Evolutionary conservation across 2,888 invertebrate species (phyloP).

Genomic region (Apantesis nais): DNA sequence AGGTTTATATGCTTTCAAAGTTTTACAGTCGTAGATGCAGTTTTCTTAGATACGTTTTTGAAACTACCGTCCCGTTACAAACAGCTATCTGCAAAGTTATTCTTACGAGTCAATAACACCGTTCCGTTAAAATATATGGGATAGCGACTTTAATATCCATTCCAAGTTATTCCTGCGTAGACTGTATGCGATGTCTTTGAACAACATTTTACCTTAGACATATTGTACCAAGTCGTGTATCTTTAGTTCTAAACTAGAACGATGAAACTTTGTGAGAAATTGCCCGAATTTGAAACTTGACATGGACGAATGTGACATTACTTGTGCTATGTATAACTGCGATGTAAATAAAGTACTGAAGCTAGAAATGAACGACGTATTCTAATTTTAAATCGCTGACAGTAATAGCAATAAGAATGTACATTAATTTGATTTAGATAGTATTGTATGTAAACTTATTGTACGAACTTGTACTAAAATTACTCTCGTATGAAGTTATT

Average conservation of each 20-base stretch:
- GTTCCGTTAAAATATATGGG: conserved; percentile 65
- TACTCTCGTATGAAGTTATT: background rate
- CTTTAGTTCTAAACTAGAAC: conserved; percentile 28
- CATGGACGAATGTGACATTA: conserved; percentile 26
- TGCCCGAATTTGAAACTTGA: conserved; percentile 16
- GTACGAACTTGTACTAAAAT: background rate
- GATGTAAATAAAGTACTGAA: conserved; percentile 12
- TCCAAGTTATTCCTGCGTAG: conserved; percentile 45
- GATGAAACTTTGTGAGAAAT: conserved; percentile 14
- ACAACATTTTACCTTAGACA: conserved; percentile 48
- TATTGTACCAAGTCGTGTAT: conserved; percentile 30
- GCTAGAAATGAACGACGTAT: background rate
- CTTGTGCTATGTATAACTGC: conserved; percentile 1
- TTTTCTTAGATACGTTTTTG: conserved; percentile 49
- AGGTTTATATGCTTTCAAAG: conserved; percentile 53
- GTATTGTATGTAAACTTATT: background rate
- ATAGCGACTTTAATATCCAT: conserved; percentile 46
- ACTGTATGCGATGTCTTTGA: conserved; percentile 34
- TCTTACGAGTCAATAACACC: conserved; percentile 79
- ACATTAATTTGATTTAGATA: background rate
- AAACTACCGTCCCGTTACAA: conserved; percentile 55
- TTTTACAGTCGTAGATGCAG: conserved; percentile 50
- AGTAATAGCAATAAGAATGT: background rate
- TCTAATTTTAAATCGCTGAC: conserved; percentile 8
- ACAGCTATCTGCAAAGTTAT: conserved; percentile 71